A percentile compares a stretch with the other conserved stretches of the same genome.
Conservation (phyloP, 2,797 vertebrate genomes). For the Mionectes olivaceus region DNA sequence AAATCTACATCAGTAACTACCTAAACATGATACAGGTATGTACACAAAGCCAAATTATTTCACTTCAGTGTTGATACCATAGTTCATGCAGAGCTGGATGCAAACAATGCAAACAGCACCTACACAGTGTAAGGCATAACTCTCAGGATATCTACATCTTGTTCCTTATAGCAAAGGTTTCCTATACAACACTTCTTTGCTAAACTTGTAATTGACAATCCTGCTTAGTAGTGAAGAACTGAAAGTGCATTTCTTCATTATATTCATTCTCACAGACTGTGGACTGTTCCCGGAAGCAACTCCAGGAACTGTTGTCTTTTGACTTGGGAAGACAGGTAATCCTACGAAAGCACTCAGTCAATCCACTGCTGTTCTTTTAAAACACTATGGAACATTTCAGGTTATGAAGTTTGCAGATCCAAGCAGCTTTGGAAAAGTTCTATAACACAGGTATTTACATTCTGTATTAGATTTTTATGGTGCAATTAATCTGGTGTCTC, state of each 20-base stretch:
- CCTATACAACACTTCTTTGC: neutral
- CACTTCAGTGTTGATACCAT: constrained; percentile 17
- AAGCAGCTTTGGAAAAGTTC: neutral
- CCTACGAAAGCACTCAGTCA: neutral
- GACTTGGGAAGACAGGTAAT: neutral
- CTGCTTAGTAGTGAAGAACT: neutral
- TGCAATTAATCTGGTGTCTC: neutral
- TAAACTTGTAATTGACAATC: neutral
- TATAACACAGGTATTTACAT: neutral
- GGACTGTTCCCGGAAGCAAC: neutral
- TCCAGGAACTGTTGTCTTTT: neutral
- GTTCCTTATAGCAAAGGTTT: neutral
- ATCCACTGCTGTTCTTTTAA: neutral
- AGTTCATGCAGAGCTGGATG: constrained; percentile 17
- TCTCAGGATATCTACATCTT: constrained; percentile 1
- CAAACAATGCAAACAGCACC: constrained; percentile 38
- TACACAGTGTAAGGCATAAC: neutral
- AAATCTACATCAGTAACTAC: constrained; percentile 38
- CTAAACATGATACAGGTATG: constrained; percentile 43
- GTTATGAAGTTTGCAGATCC: neutral
- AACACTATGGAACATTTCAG: neutral
- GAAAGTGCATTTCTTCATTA: constrained; percentile 56
- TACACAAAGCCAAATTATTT: constrained; percentile 27
- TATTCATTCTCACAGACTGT: neutral
- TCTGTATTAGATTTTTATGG: neutral